Evolutionary conservation across 2,888 invertebrate species (phyloP).

Genomic region (Thecocarcelia acutangulata): DNA sequence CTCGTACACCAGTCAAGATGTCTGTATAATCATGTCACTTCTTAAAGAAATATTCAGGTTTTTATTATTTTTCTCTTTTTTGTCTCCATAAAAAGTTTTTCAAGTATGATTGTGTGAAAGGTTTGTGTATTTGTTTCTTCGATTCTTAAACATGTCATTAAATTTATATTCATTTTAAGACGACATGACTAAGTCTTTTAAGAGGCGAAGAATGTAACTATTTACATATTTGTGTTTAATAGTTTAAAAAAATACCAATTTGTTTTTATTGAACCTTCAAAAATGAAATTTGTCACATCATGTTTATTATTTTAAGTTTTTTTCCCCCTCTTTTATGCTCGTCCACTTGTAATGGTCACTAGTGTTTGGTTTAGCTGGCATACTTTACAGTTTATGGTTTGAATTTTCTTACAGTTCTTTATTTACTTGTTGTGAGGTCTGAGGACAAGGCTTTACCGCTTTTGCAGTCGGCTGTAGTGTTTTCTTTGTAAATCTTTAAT

Average conservation of each 20-base stretch:
- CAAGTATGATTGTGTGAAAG: conserved; percentile 1
- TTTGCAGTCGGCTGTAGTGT: conserved; percentile 12
- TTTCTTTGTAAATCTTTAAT: conserved; percentile 54
- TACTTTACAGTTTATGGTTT: conserved; percentile 54
- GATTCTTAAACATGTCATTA: conserved; percentile 32
- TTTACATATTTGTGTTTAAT: conserved; percentile 48
- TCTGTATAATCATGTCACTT: conserved; percentile 58
- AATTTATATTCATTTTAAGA: conserved; percentile 6
- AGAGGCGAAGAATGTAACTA: conserved; percentile 35
- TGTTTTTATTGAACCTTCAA: conserved; percentile 39
- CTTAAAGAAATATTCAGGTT: conserved; percentile 16
- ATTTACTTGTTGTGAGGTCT: conserved; percentile 52
- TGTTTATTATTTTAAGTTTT: conserved; percentile 65
- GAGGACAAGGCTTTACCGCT: conserved; percentile 5
- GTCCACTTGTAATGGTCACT: conserved; percentile 60
- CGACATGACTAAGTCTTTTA: conserved; percentile 19
- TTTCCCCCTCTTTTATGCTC: conserved; percentile 11
- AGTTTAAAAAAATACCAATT: conserved; percentile 49
- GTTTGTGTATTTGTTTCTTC: conserved; percentile 7
- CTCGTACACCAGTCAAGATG: conserved; percentile 67
- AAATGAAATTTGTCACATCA: conserved; percentile 68
- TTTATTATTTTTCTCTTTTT: conserved; percentile 2
- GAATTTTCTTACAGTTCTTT: too few relatives aligned
- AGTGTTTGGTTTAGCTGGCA: conserved; percentile 56
- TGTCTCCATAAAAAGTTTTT: conserved; percentile 38